These are phyloP conservation scores for Yponomeuta evonymella DNA, from an alignment of 2,888 invertebrate genomes.

Conservation along the genomic window DNA sequence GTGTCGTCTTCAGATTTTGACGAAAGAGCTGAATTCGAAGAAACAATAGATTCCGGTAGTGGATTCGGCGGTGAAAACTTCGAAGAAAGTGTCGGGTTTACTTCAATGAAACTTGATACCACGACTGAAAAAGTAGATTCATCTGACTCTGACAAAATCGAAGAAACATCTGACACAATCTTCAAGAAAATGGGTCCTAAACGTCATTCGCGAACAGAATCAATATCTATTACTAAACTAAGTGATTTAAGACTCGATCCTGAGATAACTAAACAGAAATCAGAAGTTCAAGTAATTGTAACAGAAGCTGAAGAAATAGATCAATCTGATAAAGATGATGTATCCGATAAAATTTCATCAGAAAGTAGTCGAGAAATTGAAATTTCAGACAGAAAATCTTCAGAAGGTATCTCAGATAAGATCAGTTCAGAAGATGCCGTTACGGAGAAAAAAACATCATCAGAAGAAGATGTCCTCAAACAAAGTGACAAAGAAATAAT, in stretches of 20 bases:
- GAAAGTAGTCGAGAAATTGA: slow-evolving; percentile 71
- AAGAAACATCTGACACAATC: slow-evolving; percentile 36
- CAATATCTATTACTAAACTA: slow-evolving; percentile 61
- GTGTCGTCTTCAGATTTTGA: slow-evolving; percentile 71
- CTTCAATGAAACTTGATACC: slow-evolving; percentile 56
- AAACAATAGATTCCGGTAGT: slow-evolving; percentile 66
- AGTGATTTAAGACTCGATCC: slow-evolving; percentile 56
- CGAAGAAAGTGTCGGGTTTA: slow-evolving; percentile 66
- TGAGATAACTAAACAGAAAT: slow-evolving; percentile 42
- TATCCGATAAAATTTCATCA: slow-evolving; percentile 70
- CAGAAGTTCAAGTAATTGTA: slow-evolving; percentile 66
- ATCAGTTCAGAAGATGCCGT: slow-evolving; percentile 73
- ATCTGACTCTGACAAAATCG: slow-evolving; percentile 43
- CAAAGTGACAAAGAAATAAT: slow-evolving; percentile 33
- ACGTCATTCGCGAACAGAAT: slow-evolving; percentile 67
- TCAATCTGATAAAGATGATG: slow-evolving; percentile 64
- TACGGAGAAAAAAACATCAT: slow-evolving; percentile 69
- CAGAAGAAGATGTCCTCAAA: slow-evolving; percentile 55
- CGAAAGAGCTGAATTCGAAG: slow-evolving; percentile 69
- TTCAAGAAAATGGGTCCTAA: slow-evolving; percentile 68
- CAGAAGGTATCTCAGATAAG: slow-evolving; percentile 68
- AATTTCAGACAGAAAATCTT: slow-evolving; percentile 69
- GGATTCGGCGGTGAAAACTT: slow-evolving; percentile 71
- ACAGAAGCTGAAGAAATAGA: slow-evolving; percentile 69
- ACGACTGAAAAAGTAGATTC: slow-evolving; percentile 27